A percentile compares a stretch with the other conserved stretches of the same genome.
Conservation (phyloP, 2,888 invertebrate genomes). For the Polyploca ridens region DNA sequence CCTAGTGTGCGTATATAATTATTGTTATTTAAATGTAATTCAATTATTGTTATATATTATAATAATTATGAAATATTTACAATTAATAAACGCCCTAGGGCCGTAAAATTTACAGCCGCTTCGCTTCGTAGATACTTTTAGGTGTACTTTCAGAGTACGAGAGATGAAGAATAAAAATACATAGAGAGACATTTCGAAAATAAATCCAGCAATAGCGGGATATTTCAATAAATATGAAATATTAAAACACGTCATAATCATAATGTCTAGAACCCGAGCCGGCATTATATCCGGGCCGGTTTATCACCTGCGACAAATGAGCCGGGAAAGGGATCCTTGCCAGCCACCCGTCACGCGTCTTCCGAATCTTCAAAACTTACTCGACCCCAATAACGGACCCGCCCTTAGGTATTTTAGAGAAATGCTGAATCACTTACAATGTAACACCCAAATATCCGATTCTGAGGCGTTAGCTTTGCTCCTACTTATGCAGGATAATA, state of each 20-base stretch:
- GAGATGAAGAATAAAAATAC: too few relatives aligned
- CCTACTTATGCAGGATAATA: not conserved
- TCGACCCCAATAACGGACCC: conserved; percentile 48
- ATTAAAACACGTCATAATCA: conserved; percentile 23
- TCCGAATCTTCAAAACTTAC: conserved; percentile 50
- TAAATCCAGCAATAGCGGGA: conserved; percentile 21
- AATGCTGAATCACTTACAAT: conserved; percentile 40
- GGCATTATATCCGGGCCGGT: conserved; percentile 41
- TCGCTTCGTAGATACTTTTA: too few relatives aligned
- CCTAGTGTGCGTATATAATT: too few relatives aligned
- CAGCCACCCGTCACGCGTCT: conserved; percentile 36
- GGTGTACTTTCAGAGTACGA: too few relatives aligned
- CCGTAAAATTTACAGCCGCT: too few relatives aligned
- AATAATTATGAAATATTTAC: too few relatives aligned
- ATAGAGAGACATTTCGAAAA: conserved; percentile 19
- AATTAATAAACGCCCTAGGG: too few relatives aligned
- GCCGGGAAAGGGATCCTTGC: conserved; percentile 35
- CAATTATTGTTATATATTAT: too few relatives aligned
- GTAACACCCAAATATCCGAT: conserved; percentile 17
- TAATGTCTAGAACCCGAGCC: conserved; percentile 37
- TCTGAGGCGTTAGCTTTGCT: not conserved
- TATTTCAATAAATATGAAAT: not conserved
- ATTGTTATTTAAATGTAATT: too few relatives aligned
- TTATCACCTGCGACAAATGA: conserved; percentile 58
- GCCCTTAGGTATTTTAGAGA: conserved; percentile 33